phyloP scores from a whole-genome alignment of 2,797 vertebrate species.

The Eulemur rubriventer region DNA sequence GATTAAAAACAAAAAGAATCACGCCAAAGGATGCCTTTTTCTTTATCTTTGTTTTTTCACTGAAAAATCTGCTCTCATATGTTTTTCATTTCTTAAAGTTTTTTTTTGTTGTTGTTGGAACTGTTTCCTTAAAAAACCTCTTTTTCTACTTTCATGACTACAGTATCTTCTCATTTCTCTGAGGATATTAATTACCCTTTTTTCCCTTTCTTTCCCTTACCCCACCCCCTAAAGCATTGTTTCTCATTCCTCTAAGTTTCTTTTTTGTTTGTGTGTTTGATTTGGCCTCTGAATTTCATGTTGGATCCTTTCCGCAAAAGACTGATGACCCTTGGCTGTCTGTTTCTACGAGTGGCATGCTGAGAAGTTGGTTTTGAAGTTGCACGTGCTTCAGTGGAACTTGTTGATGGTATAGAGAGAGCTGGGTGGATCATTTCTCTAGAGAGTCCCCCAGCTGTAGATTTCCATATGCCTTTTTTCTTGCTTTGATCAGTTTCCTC shows the following conservation, averaged over 20 bases:
- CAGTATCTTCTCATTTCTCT: background rate
- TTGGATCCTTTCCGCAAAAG: background rate
- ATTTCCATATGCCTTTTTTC: background rate
- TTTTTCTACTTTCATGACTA: background rate
- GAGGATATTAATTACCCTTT: background rate
- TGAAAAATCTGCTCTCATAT: background rate
- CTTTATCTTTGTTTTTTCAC: constrained; percentile 27
- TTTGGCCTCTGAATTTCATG: background rate
- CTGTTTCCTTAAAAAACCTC: background rate
- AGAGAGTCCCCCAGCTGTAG: background rate
- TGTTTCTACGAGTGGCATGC: too few relatives aligned
- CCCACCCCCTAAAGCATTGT: background rate
- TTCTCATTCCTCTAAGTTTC: background rate
- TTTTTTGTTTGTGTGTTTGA: background rate
- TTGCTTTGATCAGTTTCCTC: background rate
- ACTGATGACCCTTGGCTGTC: background rate
- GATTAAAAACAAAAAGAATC: background rate
- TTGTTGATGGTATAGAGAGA: background rate
- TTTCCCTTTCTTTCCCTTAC: background rate
- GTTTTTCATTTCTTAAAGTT: constrained; percentile 45
- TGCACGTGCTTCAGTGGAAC: background rate
- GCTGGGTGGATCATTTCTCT: background rate
- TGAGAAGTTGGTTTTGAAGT: background rate
- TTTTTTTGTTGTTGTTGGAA: background rate
- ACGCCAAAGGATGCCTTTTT: too few relatives aligned